Base-by-base conservation (phyloP, 2,888 invertebrate genomes). In the Abscondita cerata region DNA sequence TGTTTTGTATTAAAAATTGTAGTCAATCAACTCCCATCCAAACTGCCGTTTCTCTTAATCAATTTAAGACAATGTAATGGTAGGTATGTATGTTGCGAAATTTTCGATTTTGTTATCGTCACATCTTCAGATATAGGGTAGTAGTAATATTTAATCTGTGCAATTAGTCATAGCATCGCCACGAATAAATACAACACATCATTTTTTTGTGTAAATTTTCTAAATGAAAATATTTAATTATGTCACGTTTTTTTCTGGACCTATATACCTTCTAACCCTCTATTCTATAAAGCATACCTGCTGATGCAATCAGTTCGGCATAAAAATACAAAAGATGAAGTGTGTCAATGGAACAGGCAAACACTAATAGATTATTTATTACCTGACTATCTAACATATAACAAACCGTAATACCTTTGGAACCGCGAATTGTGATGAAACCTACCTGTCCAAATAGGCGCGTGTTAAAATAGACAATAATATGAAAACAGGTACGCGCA, bases 341-440 rank as follows among this genome's bases (percentile, higher is more conserved):
- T 68, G 65, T 70, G 70, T 70, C 70, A 71, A 68, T 61, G 55
- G 58, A 52, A 54, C 68, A 67, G 67, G 66, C 68, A 70, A 31
- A 36, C 34, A 40, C 52, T 38, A 52, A 70, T 67, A 68, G 68
- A 62, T 72, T 68, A 72, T 70, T 70, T 70, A 72, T 72, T 70
- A 70, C 70, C 68, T 65, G 66, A 61, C 36, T 68, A 59, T 66
- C 68, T 62, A 67, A 63, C 66, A 69, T 66, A 70, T 65, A 55
- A 66, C 69, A 44, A 57, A 40, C 40, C 18, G 34, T 57, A 44
- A 12, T 40, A 25, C 13, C 19, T 41, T 68, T 64, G 62, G 66
- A 66, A 59, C 62, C 64, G 68, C 67, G 67, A 64, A 69, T 67
- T 59, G 47, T 51, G 52, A 54, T 53, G 51, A 47, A 59, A 47